Base-by-base conservation (phyloP, 2,888 invertebrate genomes). In the Calameuta pallipes region DNA sequence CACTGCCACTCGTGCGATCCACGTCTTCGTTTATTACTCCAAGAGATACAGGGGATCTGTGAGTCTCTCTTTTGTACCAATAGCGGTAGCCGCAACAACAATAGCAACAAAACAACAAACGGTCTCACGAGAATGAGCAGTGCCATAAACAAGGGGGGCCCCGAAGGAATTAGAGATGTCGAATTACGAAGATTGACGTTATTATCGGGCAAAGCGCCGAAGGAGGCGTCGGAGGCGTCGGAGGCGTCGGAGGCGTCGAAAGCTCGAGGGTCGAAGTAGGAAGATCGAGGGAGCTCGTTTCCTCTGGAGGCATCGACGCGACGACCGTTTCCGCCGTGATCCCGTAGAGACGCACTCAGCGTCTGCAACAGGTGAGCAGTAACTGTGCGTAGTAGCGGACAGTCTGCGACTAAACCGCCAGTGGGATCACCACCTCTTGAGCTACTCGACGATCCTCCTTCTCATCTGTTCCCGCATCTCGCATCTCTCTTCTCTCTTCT, bases 311-410 rank as follows among this genome's bases (percentile, higher is more conserved):
- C 80, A 76, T 77, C 1, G 75, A 80, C 79, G 80, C 79, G 79
- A 80, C 79, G 79, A 80, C 79, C 81, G 81, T 83, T 74, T 80
- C 15, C 41, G 41, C 15, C 41, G 41, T 15, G 41, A 15, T 41
- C 6, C 41, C 41, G 41, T 41, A 3, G 36, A 41, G 15, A 15
- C 41, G 41, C 41, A 15, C 41, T 41, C 6, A 6, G 78, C 77
- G 76, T 78, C 80, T 70, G 87, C 87, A 88, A 88, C 88, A 87
- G 87, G 86, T 87, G 88, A 86, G 82, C 80, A 76, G 86, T 87
- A 86, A 88, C 85, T 84, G 86, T 83, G 84, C 87, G 85, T 87
- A 85, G 87, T 86, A 88, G 89, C 88, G 87, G 87, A 88, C 89
- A 87, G 85, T 87, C 89, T 83, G 85, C 85, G 83, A 88, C 85